A percentile compares a stretch with the other conserved stretches of the same genome.
Conservation (phyloP, 2,113 vertebrate genomes). For the Thomomys bottae region DNA sequence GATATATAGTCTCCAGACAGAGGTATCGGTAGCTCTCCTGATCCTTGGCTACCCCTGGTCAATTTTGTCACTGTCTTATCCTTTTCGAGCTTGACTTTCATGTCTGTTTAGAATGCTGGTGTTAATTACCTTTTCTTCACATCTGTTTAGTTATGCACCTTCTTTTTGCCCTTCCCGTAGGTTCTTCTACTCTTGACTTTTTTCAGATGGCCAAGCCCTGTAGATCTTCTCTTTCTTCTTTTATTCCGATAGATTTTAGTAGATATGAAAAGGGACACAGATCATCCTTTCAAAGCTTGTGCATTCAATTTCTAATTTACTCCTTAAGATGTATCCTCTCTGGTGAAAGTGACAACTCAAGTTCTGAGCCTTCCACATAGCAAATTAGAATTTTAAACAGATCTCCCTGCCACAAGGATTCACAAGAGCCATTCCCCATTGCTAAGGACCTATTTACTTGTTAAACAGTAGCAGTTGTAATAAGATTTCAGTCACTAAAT, state of each 20-base stretch:
- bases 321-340: not conserved
- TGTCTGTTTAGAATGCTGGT: constrained; percentile 29
- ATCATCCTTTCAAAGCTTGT: constrained; percentile 20
- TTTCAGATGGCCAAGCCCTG: not conserved
- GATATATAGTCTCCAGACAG: not conserved
- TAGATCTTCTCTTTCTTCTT: constrained; percentile 23
- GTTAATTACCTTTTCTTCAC: constrained; percentile 26
- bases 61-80: constrained; percentile 30
- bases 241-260: constrained; percentile 2
- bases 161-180: not conserved
- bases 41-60: not conserved
- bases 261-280: not conserved
- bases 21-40: not conserved
- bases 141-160: not conserved
- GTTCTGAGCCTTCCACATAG: constrained; percentile 45
- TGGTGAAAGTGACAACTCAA: constrained; percentile 32
- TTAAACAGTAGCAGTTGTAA: constrained; percentile 42
- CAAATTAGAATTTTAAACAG: constrained; percentile 59
- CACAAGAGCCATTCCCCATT: constrained; percentile 9
- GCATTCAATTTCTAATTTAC: constrained; percentile 41
- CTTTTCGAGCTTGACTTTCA: not conserved
- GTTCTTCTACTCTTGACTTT: not conserved
- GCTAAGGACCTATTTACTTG: constrained; percentile 44
- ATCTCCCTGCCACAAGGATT: constrained; percentile 28
- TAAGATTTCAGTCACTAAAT: constrained; percentile 18